Evolutionary conservation across 2,888 invertebrate genomes (phyloP).

Genomic region (Tinea trinotella): DNA sequence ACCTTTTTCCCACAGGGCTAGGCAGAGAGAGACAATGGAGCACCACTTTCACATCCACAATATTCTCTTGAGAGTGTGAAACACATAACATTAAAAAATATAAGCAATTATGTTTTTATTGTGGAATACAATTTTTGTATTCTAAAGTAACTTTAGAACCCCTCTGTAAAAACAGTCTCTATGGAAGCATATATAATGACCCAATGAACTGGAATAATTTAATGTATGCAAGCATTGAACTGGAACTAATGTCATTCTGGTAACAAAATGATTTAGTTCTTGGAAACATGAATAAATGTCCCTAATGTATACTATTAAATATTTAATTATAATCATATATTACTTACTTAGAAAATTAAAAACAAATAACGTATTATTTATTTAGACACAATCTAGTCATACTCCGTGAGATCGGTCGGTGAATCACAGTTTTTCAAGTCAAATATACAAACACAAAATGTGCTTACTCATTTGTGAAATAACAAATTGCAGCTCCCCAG

Average conservation of each 20-base stretch:
- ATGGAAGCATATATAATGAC: background rate
- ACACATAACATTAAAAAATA: too few species aligned
- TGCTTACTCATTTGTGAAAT: conserved; percentile 55
- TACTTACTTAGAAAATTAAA: background rate
- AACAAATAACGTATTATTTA: background rate
- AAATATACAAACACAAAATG: conserved; percentile 29
- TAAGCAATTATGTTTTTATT: too few species aligned
- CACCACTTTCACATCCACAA: too few species aligned
- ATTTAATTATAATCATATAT: background rate
- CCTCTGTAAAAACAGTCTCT: too few species aligned
- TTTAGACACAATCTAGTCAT: conserved; percentile 26
- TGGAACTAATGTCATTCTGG: background rate
- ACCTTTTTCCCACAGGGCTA: too few species aligned
- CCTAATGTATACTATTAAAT: background rate
- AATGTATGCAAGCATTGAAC: background rate
- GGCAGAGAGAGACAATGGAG: too few species aligned
- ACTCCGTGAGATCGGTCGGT: background rate
- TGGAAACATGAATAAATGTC: too few species aligned
- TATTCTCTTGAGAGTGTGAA: too few species aligned
- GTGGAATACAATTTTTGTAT: too few species aligned
- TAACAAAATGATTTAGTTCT: too few species aligned
- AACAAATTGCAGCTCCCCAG: conserved; percentile 30
- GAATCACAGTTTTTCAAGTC: background rate
- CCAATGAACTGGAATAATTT: background rate
- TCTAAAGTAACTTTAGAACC: too few species aligned